These are phyloP conservation scores for Marmota flaviventris DNA, from an alignment of 2,113 vertebrate genomes.

Conservation along the genomic window DNA sequence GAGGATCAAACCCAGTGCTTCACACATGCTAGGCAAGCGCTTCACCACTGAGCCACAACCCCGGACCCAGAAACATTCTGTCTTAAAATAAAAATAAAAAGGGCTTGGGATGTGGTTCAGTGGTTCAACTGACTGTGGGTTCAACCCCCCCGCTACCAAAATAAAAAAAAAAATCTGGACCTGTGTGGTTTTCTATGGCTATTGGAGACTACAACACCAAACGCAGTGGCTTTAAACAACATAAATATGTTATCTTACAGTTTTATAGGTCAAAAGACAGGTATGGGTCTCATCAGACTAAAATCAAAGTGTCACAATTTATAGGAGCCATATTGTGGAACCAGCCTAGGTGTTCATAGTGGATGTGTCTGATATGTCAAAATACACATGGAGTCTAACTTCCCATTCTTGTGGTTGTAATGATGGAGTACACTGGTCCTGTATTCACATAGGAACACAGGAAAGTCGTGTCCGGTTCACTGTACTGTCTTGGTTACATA, in stretches of 20 bases:
- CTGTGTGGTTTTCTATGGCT: background rate
- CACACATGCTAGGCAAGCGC: too few relatives aligned
- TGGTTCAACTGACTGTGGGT: background rate
- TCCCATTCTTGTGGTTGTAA: too few relatives aligned
- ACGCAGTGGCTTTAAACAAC: background rate
- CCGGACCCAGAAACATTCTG: background rate
- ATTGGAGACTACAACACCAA: background rate
- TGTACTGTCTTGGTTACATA: too few relatives aligned
- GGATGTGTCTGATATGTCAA: too few relatives aligned
- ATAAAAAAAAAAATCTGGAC: background rate
- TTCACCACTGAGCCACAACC: too few relatives aligned
- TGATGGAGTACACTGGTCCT: too few relatives aligned
- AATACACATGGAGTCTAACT: too few relatives aligned
- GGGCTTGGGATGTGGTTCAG: background rate
- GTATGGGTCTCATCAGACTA: background rate
- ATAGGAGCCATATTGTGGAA: too few relatives aligned
- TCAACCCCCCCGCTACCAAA: background rate
- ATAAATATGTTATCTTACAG: background rate
- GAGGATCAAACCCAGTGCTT: too few relatives aligned
- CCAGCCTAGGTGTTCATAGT: background rate
- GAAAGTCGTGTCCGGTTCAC: too few relatives aligned
- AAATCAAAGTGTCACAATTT: background rate
- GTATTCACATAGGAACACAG: too few relatives aligned
- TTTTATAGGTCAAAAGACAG: background rate
- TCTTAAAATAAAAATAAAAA: background rate